Percentiles rank a stretch among this genome's conserved stretches.
Conservation (phyloP, 1,140 invertebrate genomes). For the Neodiprion pinetum region DNA sequence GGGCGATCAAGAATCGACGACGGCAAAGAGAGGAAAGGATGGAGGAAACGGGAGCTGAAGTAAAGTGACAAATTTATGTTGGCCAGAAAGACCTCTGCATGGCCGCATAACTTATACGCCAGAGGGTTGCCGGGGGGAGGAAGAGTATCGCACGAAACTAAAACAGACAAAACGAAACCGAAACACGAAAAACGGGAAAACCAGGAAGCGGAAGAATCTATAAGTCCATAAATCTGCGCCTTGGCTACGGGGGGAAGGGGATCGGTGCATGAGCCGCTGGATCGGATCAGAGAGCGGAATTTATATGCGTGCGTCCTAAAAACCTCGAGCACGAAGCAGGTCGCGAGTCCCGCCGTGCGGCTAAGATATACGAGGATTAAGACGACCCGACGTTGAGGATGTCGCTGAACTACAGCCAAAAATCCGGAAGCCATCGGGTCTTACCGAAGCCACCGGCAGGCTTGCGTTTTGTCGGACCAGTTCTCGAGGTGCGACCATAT, state of each 20-base stretch:
- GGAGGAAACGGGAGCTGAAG: not conserved
- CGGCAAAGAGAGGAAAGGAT: conserved; percentile 24
- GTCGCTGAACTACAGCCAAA: not conserved
- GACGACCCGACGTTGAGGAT: conserved; percentile 2
- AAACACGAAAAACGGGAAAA: conserved; percentile 28
- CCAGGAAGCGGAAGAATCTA: conserved; percentile 44
- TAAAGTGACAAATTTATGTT: conserved; percentile 44
- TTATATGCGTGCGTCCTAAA: conserved; percentile 7
- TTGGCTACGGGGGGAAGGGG: conserved; percentile 25
- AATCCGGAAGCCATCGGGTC: not conserved
- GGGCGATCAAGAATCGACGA: not conserved
- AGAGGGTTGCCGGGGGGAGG: conserved; percentile 24
- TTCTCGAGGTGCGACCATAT: no score
- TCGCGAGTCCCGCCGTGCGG: not conserved
- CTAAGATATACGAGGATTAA: conserved; percentile 7
- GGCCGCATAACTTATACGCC: conserved; percentile 36
- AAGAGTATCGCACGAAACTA: not conserved
- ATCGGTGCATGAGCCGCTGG: conserved; percentile 6
- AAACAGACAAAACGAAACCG: conserved; percentile 26
- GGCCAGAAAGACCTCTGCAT: conserved; percentile 32
- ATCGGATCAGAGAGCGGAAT: not conserved
- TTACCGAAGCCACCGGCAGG: not conserved
- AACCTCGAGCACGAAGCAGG: not conserved
- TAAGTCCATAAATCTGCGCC: conserved; percentile 50
- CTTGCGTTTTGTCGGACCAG: no score